Evolutionary conservation across 2,113 vertebrate species (phyloP).

Genomic region (Telmatochromis brachygnathus): DNA sequence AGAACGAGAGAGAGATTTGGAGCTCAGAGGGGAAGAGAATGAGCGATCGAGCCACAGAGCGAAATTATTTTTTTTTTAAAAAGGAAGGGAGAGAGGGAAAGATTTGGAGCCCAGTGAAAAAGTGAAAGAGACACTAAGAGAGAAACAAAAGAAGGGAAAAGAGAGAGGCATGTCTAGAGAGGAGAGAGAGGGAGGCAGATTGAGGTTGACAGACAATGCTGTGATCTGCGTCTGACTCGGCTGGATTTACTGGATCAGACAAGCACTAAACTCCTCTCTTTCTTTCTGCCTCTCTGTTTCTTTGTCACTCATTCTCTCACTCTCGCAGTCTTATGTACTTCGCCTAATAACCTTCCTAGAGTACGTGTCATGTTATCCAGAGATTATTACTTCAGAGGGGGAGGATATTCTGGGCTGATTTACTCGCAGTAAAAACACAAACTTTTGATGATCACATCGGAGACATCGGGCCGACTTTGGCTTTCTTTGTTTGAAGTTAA

Average conservation of each 20-base stretch:
- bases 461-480: rapidly evolving
- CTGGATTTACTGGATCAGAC: conserved; percentile 28
- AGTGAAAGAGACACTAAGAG: neutral
- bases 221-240: conserved; percentile 29
- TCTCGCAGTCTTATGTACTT: neutral
- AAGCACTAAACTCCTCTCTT: neutral
- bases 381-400: neutral
- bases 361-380: neutral
- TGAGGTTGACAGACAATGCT: neutral
- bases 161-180: neutral
- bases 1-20: conserved; percentile 30
- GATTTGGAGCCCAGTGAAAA: neutral
- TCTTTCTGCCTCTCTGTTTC: neutral
- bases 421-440: neutral
- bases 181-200: neutral
- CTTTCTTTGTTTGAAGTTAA: neutral
- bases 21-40: neutral
- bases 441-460: neutral
- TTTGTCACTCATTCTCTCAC: neutral
- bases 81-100: neutral
- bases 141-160: neutral
- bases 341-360: neutral
- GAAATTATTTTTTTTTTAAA: neutral
- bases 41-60: neutral
- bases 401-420: neutral